Evolutionary conservation across 1,140 invertebrate genomes (phyloP).

Genomic region (Potamilus streckersoni): DNA sequence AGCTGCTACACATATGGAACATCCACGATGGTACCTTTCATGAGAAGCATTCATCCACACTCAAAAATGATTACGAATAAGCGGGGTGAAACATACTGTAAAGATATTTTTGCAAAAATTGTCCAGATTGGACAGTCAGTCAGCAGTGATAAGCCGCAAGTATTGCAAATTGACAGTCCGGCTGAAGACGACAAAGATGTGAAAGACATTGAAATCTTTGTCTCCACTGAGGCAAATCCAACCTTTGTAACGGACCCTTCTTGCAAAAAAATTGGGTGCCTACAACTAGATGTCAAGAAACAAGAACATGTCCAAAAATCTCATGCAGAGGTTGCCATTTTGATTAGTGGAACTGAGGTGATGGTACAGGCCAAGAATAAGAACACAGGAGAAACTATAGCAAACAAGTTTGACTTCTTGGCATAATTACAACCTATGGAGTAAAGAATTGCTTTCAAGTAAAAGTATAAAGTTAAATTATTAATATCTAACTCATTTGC

Average conservation of each 20-base stretch:
- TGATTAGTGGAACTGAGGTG: constrained; percentile 30
- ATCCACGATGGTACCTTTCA: constrained; percentile 5
- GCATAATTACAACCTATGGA: background rate
- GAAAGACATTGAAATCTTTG: constrained; percentile 10
- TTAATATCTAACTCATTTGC: no score
- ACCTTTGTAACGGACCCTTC: constrained; percentile 5
- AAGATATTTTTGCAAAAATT: constrained; percentile 21
- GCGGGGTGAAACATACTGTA: constrained; percentile 14
- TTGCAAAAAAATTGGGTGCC: constrained; percentile 14
- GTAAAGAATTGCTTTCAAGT: no score
- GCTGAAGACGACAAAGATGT: constrained; percentile 2
- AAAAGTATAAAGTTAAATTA: no score
- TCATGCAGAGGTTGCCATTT: constrained; percentile 6
- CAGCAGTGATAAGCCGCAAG: constrained; percentile 2
- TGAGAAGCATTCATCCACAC: constrained; percentile 10
- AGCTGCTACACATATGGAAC: constrained; percentile 30
- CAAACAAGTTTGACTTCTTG: constrained; percentile 8
- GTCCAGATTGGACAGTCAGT: constrained; percentile 16
- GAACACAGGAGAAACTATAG: constrained; percentile 10
- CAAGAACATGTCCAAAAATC: constrained; percentile 11
- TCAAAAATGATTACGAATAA: constrained; percentile 1
- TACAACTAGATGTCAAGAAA: constrained; percentile 9
- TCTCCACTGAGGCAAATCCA: constrained; percentile 8
- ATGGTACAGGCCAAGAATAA: constrained; percentile 11
- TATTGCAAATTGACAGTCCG: constrained; percentile 4